A percentile compares a stretch with the other conserved stretches of the same genome.
These are phyloP conservation scores for Horisme vitalbata DNA, from an alignment of 2,888 invertebrate species.

Conservation along the genomic window DNA sequence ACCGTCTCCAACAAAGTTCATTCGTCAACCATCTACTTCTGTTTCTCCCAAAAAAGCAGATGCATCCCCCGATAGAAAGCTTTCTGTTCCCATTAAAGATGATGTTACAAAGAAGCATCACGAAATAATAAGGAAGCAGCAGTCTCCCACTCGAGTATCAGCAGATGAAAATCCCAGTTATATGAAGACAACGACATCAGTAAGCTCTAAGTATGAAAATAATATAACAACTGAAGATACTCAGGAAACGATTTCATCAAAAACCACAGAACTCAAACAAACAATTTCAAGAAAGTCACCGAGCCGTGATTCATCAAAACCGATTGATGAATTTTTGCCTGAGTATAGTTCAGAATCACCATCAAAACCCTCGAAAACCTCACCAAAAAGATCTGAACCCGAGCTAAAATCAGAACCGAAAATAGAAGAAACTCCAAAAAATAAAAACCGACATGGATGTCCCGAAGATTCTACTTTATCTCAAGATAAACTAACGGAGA, in stretches of 20 bases:
- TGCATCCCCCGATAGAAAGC: constrained; percentile 29
- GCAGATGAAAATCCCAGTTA: constrained; percentile 25
- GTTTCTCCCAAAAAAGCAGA: constrained; percentile 9
- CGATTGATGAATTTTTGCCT: constrained; percentile 13
- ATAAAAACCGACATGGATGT: constrained; percentile 5
- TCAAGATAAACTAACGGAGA: constrained; percentile 20
- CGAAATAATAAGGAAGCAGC: constrained; percentile 21
- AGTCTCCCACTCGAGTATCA: constrained; percentile 28
- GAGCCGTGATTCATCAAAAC: constrained; percentile 8
- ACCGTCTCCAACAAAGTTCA: constrained; percentile 25
- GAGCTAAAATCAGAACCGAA: constrained; percentile 12
- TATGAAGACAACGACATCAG: constrained; percentile 32
- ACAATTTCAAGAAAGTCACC: constrained; percentile 14
- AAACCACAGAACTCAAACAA: constrained; percentile 20
- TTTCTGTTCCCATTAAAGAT: constrained; percentile 15
- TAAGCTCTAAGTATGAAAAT: constrained; percentile 31
- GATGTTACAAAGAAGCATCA: constrained; percentile 10
- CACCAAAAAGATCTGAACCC: constrained; percentile 5
- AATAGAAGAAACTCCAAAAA: background rate
- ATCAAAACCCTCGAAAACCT: constrained; percentile 1
- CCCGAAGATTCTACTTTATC: constrained; percentile 3
- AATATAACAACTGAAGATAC: constrained; percentile 29
- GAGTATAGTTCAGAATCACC: constrained; percentile 16
- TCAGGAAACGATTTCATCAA: constrained; percentile 25
- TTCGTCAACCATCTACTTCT: constrained; percentile 6